These are phyloP conservation scores for Aelia acuminata DNA, from an alignment of 2,888 invertebrate species.

Conservation along the genomic window DNA sequence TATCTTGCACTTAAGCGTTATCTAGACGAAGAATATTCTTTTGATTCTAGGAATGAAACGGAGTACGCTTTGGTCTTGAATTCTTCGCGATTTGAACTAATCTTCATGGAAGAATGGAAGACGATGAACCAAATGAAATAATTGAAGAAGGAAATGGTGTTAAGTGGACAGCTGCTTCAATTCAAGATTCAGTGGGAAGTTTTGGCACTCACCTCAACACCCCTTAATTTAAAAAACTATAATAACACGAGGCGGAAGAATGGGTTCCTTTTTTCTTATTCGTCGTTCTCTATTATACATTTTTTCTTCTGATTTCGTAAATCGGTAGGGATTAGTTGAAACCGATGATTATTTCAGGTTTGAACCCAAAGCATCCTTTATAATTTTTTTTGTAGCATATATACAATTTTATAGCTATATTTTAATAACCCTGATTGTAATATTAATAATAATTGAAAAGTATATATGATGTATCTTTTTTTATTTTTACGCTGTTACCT, in stretches of 20 bases:
- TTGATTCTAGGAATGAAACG: background rate
- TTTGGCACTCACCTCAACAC: background rate
- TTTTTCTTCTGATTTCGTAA: too few relatives aligned
- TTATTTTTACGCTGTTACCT: too few relatives aligned
- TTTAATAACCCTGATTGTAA: too few relatives aligned
- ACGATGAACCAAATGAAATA: too few relatives aligned
- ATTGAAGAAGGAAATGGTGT: background rate
- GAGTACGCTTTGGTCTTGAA: background rate
- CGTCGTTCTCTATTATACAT: too few relatives aligned
- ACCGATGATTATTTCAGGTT: too few relatives aligned
- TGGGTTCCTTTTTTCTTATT: background rate
- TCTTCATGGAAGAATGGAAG: background rate
- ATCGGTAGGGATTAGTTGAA: too few relatives aligned
- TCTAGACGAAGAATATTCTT: background rate
- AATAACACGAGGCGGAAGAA: background rate
- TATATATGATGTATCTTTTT: too few relatives aligned
- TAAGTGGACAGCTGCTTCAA: background rate
- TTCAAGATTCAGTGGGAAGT: background rate
- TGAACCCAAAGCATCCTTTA: too few relatives aligned
- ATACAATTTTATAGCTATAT: too few relatives aligned
- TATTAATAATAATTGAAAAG: too few relatives aligned
- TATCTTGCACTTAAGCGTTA: background rate
- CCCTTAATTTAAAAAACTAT: background rate
- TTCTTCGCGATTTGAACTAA: background rate
- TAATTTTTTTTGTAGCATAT: too few relatives aligned